Base-by-base conservation (phyloP, 2,888 invertebrate genomes). In the Hypena proboscidalis region DNA sequence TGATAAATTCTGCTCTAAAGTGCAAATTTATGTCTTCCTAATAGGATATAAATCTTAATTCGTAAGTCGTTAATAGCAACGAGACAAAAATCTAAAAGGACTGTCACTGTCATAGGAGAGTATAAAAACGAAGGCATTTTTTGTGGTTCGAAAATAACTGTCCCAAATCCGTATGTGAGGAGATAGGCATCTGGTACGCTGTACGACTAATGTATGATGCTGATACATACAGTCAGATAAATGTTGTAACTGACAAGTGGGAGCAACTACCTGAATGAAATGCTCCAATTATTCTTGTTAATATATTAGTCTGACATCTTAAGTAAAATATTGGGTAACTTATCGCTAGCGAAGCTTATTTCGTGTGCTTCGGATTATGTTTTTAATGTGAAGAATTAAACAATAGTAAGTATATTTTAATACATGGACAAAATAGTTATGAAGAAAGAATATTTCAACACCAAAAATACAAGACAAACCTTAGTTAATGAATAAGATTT, bases 151-250 rank as follows among this genome's bases (percentile, higher is more conserved):
- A 56, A 60, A 51, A 46, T 67, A 76, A 66, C 67, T 62, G 72
- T 70, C 68, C 68, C 58, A 53, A 74, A 74, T 70, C 62, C 67
- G 65, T 65, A 65, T 67, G 62, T 62, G 49, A 58, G 56, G 52
- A 64, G 80, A 83, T 80, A 74, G 48, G 61, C 51, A 80, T 81
- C 80, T 77, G 77, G 70, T 74, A 71, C 74, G 73, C 70, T 77
- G 70, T 56, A 66, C 68, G 66, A 76, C 77, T 80, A 77, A 82
- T 59, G 77, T 69, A 70, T 61, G 64, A 66, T 67, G 70, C 67
- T 70, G 79, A 78, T 78, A 70, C 70, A 60, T 64, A 65, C 61
- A 56, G 58, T 61, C 66, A 67, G 82, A 83, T 83, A 83, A 71
- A 67, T 54, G 56, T 66, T 64, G 63, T 58, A 70, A 66, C 74